Evolutionary conservation across 2,113 vertebrate genomes (phyloP).

Genomic region (Callipepla californica): DNA sequence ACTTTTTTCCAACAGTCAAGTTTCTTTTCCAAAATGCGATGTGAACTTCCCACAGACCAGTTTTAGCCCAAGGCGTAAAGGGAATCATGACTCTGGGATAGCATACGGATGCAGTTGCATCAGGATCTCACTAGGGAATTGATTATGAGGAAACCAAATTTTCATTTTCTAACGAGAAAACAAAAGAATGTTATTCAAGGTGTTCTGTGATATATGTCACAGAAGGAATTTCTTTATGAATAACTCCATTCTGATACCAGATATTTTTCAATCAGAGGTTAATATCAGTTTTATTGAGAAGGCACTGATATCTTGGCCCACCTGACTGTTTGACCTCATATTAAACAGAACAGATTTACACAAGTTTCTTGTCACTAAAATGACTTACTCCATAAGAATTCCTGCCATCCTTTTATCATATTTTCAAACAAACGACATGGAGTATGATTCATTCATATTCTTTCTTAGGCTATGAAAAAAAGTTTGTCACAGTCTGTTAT

Average conservation of each 20-base stretch:
- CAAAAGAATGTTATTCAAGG: background rate
- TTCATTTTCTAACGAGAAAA: background rate
- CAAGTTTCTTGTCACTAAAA: background rate
- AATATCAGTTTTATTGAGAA: background rate
- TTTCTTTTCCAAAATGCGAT: background rate
- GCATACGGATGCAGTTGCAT: background rate
- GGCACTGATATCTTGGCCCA: background rate
- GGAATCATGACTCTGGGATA: background rate
- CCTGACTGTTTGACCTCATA: background rate
- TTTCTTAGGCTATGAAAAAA: background rate
- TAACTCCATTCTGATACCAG: background rate
- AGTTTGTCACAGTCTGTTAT: background rate
- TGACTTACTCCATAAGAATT: background rate
- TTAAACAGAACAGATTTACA: background rate
- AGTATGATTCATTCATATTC: fast-evolving
- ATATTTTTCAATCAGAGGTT: background rate
- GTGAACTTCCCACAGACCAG: background rate
- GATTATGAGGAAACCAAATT: background rate
- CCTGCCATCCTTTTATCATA: background rate
- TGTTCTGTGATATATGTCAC: background rate
- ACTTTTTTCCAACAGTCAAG: background rate
- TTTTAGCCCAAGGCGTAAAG: background rate
- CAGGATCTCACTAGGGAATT: background rate
- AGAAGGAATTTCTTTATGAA: background rate
- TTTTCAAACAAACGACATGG: background rate